These are phyloP conservation scores for Chauna torquata DNA, from an alignment of 2,113 vertebrate genomes.

Conservation along the genomic window DNA sequence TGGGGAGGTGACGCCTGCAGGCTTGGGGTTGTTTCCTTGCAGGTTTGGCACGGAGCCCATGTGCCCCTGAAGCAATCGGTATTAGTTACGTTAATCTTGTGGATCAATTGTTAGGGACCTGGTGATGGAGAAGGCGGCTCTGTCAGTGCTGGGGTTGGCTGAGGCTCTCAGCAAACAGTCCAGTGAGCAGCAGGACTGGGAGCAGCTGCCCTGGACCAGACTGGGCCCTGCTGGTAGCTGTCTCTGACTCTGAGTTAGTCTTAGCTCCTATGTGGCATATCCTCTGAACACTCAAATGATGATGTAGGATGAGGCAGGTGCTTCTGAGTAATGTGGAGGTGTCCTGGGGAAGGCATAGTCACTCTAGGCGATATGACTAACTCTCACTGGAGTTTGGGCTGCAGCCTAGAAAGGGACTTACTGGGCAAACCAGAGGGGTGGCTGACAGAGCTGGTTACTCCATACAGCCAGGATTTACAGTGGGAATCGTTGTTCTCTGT, in stretches of 20 bases:
- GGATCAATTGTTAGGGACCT: neutral
- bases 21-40: rapidly evolving
- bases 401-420: neutral
- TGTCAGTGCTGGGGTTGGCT: neutral
- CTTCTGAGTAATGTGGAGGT: neutral
- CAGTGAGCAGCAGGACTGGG: neutral
- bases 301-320: neutral
- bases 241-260: neutral
- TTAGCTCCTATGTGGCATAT: neutral
- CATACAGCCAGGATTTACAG: neutral
- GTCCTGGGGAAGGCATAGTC: neutral
- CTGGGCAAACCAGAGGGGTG: neutral
- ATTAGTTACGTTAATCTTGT: neutral
- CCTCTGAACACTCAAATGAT: neutral
- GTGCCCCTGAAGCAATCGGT: neutral
- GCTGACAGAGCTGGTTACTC: neutral
- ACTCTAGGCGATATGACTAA: neutral
- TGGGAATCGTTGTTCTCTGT: rapidly evolving
- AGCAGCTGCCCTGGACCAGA: neutral
- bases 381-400: neutral
- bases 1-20: neutral
- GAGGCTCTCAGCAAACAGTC: neutral
- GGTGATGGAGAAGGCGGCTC: neutral
- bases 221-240: neutral
- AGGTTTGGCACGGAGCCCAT: neutral